Percentiles rank a stretch among this genome's conserved stretches.
phyloP scores from a whole-genome alignment of 2,797 vertebrate species.

The Percopsis omiscomaycus region DNA sequence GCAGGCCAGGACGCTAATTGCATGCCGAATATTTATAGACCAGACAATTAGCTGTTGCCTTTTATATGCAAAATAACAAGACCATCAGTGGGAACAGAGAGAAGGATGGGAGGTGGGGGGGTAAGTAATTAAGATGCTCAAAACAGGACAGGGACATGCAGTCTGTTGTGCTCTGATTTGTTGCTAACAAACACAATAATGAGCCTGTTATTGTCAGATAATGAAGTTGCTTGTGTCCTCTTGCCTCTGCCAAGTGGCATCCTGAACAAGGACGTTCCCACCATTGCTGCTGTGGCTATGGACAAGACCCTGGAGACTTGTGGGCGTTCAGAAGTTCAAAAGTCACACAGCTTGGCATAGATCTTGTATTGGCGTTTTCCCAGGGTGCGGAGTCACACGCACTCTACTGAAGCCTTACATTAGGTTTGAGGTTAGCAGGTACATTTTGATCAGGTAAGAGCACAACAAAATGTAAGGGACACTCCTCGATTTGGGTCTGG shows the following conservation, averaged over 20 bases:
- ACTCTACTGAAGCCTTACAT: background rate
- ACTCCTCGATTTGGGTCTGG: no score
- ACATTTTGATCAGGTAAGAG: background rate
- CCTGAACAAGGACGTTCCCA: constrained; percentile 67
- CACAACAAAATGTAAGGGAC: background rate
- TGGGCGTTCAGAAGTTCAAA: constrained; percentile 58
- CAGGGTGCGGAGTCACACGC: constrained; percentile 27
- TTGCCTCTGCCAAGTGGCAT: constrained; percentile 80
- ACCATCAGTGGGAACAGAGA: constrained; percentile 76
- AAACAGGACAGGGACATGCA: constrained; percentile 99
- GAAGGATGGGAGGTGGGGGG: constrained; percentile 61
- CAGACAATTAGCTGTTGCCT: constrained; percentile 99
- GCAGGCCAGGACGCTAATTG: constrained; percentile 90
- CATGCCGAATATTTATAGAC: constrained; percentile 99
- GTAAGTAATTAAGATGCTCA: constrained; percentile 99
- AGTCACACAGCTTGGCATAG: constrained; percentile 56
- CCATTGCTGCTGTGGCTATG: constrained; percentile 45
- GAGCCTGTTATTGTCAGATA: constrained; percentile 99
- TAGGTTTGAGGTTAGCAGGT: no score
- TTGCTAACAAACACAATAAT: constrained; percentile 99
- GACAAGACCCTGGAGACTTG: constrained; percentile 42
- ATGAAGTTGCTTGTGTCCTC: constrained; percentile 99
- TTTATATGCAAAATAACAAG: constrained; percentile 99
- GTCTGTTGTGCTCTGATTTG: constrained; percentile 99
- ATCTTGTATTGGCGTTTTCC: constrained; percentile 26